These are phyloP conservation scores for Sesia apiformis DNA, from an alignment of 2,888 invertebrate genomes.

Conservation along the genomic window DNA sequence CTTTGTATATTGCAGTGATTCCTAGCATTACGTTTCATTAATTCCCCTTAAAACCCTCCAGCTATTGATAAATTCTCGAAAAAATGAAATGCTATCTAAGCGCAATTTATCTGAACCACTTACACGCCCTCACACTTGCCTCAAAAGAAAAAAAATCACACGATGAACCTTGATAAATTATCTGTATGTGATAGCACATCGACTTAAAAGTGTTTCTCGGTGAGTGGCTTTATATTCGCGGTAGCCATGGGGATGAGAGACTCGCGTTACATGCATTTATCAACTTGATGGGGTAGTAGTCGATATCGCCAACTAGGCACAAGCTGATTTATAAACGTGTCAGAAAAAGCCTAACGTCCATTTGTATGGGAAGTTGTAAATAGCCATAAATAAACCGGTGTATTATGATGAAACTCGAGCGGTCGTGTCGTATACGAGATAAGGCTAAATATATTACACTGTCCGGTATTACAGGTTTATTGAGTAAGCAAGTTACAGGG, in stretches of 20 bases:
- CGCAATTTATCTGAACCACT: constrained; percentile 27
- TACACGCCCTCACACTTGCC: neutral
- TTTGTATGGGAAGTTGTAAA: constrained; percentile 37
- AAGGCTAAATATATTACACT: neutral
- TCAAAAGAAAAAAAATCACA: constrained; percentile 17
- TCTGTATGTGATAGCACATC: constrained; percentile 38
- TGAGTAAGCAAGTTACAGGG: neutral
- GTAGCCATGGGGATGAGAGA: constrained; percentile 25
- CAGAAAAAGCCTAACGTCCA: constrained; percentile 41
- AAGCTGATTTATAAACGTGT: constrained; percentile 49
- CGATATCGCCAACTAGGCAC: constrained; percentile 35
- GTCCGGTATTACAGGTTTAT: neutral
- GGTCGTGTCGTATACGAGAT: neutral
- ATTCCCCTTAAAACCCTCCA: neutral
- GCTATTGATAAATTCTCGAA: neutral
- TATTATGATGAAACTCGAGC: constrained; percentile 7
- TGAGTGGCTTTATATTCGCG: constrained; percentile 21
- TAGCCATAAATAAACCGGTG: constrained; percentile 24
- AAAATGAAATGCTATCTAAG: constrained; percentile 9
- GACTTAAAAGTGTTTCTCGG: constrained; percentile 41
- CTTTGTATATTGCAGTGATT: too few relatives aligned
- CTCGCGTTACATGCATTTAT: constrained; percentile 54
- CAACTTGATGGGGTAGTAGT: constrained; percentile 46
- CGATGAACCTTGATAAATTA: constrained; percentile 65
- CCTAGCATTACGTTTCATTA: too few relatives aligned